Conservation (phyloP, 2,888 invertebrate species). For the Anticlea derivata region DNA sequence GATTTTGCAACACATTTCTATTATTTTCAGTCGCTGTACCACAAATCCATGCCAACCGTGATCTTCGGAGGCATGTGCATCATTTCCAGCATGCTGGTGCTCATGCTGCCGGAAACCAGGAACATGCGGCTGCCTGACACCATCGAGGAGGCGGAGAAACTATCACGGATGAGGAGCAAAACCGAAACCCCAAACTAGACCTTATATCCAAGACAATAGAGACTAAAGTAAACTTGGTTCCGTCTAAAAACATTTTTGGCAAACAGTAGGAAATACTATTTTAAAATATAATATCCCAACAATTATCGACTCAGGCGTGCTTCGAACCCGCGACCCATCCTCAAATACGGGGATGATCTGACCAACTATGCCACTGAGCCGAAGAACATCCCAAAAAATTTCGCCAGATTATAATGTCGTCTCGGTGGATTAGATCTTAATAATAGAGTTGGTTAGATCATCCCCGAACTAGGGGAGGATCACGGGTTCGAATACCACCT, state of each 20-base stretch:
- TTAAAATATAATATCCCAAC: too few species aligned
- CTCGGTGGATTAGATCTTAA: too few species aligned
- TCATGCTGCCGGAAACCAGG: constrained; percentile 88
- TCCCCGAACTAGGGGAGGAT: too few species aligned
- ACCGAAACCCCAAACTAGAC: constrained; percentile 33
- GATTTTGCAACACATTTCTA: background rate
- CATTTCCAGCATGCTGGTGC: constrained; percentile 84
- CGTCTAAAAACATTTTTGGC: background rate
- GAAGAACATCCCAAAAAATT: too few species aligned
- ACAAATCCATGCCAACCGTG: constrained; percentile 84
- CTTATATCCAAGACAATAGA: background rate
- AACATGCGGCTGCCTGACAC: constrained; percentile 87
- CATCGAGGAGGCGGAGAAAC: constrained; percentile 86
- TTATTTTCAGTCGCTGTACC: constrained; percentile 63
- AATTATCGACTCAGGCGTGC: too few species aligned
- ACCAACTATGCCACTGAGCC: too few species aligned
- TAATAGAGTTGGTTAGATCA: too few species aligned
- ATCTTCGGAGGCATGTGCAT: constrained; percentile 86
- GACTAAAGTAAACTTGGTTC: background rate
- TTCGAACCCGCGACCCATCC: too few species aligned
- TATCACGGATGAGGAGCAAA: constrained; percentile 62
- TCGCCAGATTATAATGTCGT: too few species aligned
- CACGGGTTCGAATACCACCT: too few species aligned
- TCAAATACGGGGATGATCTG: too few species aligned
- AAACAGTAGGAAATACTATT: too few species aligned